These are phyloP conservation scores for Pseudorasbora parva DNA, from an alignment of 2,113 vertebrate species.

Conservation along the genomic window DNA sequence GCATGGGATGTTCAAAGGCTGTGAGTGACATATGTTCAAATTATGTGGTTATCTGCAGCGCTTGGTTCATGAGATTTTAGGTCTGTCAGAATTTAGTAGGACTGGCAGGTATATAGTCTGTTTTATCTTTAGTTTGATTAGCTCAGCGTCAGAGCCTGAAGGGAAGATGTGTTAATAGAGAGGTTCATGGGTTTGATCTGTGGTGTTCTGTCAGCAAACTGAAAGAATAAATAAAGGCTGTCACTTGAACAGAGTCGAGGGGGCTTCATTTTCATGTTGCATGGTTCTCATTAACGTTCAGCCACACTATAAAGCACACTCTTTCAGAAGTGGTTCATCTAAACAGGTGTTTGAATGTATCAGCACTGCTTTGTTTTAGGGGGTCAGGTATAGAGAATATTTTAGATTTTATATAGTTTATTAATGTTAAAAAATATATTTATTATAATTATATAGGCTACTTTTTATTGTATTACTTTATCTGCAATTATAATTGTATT, in stretches of 20 bases:
- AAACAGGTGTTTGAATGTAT: not conserved
- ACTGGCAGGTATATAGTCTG: not conserved
- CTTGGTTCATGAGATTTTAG: conserved; percentile 1
- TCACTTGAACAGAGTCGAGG: conserved; percentile 67
- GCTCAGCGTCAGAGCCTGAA: conserved; percentile 53
- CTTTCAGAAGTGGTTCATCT: conserved; percentile 69
- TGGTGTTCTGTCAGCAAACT: conserved; percentile 72
- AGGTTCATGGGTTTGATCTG: conserved; percentile 62
- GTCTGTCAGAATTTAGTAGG: not conserved
- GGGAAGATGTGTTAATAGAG: conserved; percentile 48
- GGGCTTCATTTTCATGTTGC: conserved; percentile 76
- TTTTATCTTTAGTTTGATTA: conserved; percentile 26
- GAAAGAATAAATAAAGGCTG: conserved; percentile 73
- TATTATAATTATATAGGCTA: not conserved
- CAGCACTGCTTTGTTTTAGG: not conserved
- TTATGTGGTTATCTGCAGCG: not conserved
- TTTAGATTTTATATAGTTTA: not conserved
- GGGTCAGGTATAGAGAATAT: not conserved
- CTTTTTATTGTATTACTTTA: not conserved
- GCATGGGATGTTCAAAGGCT: not conserved
- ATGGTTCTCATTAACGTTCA: conserved; percentile 69
- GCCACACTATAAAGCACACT: conserved; percentile 70
- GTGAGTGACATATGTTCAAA: not conserved
- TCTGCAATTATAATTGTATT: not conserved
- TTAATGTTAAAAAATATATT: not conserved